Evolutionary conservation across 2,888 invertebrate genomes (phyloP).

Genomic region (Noctua janthe): DNA sequence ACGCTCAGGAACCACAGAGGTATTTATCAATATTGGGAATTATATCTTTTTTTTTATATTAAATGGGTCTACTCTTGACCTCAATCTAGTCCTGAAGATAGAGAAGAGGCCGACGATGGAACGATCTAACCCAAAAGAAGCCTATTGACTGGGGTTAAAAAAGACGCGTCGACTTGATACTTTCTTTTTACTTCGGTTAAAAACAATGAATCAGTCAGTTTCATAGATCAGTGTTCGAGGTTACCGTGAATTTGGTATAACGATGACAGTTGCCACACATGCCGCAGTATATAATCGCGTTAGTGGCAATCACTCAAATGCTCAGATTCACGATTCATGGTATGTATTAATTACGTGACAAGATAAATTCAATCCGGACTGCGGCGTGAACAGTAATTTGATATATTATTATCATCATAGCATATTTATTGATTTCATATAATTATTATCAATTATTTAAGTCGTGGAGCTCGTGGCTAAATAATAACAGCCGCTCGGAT

Average conservation of each 20-base stretch:
- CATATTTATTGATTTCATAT: background rate
- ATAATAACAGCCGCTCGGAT: background rate
- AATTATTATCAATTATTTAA: background rate
- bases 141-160: background rate
- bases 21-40: background rate
- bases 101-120: too few relatives aligned
- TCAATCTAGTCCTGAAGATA: too few relatives aligned
- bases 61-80: too few relatives aligned
- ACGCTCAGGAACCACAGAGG: background rate
- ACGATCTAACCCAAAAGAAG: too few relatives aligned
- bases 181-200: background rate
- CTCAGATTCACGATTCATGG: constrained; percentile 1
- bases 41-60: too few relatives aligned
- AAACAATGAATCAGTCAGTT: background rate
- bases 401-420: background rate
- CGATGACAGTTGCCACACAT: background rate
- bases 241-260: background rate
- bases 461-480: background rate
- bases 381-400: background rate
- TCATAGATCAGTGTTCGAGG: background rate
- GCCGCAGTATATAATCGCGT: constrained; percentile 9
- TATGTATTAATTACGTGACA: constrained; percentile 9
- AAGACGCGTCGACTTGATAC: background rate
- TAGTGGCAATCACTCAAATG: constrained; percentile 5
- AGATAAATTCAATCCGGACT: constrained; percentile 34